phyloP scores from a whole-genome alignment of 1,140 invertebrate species.

The Zaprionus kolodkinae region DNA sequence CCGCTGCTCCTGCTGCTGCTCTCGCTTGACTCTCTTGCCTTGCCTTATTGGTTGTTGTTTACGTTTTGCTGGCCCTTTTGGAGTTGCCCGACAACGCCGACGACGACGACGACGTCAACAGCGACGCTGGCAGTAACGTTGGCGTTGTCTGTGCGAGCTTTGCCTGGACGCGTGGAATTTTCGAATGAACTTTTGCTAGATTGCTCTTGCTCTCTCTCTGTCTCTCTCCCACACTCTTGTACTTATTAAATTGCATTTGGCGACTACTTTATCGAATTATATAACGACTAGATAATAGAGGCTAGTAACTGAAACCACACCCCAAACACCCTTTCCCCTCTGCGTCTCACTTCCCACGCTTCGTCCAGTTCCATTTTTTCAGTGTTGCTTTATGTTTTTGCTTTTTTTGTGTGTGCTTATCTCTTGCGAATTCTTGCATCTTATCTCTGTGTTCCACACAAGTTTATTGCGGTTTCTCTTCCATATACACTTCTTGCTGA shows the following conservation, averaged over 20 bases:
- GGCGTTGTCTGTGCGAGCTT: slow-evolving; percentile 33
- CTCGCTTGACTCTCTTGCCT: slow-evolving; percentile 29
- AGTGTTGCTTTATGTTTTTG: slow-evolving; percentile 3
- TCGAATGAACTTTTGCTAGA: slow-evolving; percentile 45
- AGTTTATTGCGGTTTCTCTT: slow-evolving; percentile 47
- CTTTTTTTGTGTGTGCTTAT: slow-evolving; percentile 5
- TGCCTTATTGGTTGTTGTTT: slow-evolving; percentile 65
- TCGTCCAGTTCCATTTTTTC: not conserved
- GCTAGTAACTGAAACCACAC: slow-evolving; percentile 12
- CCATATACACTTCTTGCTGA: slow-evolving; percentile 23
- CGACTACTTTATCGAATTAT: slow-evolving; percentile 24
- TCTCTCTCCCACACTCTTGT: not conserved
- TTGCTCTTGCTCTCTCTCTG: slow-evolving; percentile 13
- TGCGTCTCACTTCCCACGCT: slow-evolving; percentile 15
- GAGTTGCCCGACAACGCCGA: slow-evolving; percentile 54
- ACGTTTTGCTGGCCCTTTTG: slow-evolving; percentile 69
- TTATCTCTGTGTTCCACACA: slow-evolving; percentile 48
- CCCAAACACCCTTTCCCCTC: not conserved
- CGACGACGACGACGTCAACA: slow-evolving; percentile 9
- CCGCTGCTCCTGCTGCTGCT: slow-evolving; percentile 12
- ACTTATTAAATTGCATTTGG: slow-evolving; percentile 20
- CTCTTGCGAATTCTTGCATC: slow-evolving; percentile 46
- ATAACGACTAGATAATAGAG: slow-evolving; percentile 25
- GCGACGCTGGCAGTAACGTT: slow-evolving; percentile 8
- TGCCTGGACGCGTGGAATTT: slow-evolving; percentile 37